These are phyloP conservation scores for Lepas anatifera DNA, from an alignment of 2,888 invertebrate species.

Conservation along the genomic window DNA sequence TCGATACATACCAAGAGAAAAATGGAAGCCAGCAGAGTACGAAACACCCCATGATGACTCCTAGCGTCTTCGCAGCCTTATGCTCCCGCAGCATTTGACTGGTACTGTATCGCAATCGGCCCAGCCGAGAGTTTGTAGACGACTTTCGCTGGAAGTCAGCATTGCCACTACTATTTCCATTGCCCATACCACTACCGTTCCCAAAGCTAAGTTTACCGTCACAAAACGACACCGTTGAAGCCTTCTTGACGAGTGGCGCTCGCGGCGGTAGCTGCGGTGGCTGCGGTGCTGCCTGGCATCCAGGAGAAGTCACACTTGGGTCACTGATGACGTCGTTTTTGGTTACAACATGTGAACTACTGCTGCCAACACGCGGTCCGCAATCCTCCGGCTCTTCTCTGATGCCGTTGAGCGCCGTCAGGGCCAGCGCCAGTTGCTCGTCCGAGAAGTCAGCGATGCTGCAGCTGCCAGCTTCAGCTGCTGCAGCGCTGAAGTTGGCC, in stretches of 20 bases:
- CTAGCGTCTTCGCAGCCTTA: slow-evolving; percentile 87
- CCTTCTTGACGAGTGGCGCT: neutral
- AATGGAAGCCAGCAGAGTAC: slow-evolving; percentile 94
- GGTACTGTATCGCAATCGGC: neutral
- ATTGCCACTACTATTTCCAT: too few relatives aligned
- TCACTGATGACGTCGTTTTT: too few relatives aligned
- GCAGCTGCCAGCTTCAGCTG: neutral
- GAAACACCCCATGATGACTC: slow-evolving; percentile 97
- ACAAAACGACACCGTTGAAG: neutral
- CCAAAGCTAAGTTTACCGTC: too few relatives aligned
- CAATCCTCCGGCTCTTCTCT: too few relatives aligned
- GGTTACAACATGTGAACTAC: too few relatives aligned
- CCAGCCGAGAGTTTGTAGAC: neutral
- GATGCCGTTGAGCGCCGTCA: neutral
- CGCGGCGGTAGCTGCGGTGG: neutral
- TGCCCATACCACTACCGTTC: too few relatives aligned
- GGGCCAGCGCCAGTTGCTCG: neutral
- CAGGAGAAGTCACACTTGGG: too few relatives aligned
- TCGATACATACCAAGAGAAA: slow-evolving; percentile 86
- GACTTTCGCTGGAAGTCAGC: neutral
- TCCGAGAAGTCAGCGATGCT: neutral
- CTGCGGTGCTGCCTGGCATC: neutral
- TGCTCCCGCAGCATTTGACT: slow-evolving; percentile 45
- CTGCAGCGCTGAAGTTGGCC: too few relatives aligned
- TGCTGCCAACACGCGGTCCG: neutral